Conservation (phyloP, 1,140 invertebrate species). For the Atopsyche davidsoni region DNA sequence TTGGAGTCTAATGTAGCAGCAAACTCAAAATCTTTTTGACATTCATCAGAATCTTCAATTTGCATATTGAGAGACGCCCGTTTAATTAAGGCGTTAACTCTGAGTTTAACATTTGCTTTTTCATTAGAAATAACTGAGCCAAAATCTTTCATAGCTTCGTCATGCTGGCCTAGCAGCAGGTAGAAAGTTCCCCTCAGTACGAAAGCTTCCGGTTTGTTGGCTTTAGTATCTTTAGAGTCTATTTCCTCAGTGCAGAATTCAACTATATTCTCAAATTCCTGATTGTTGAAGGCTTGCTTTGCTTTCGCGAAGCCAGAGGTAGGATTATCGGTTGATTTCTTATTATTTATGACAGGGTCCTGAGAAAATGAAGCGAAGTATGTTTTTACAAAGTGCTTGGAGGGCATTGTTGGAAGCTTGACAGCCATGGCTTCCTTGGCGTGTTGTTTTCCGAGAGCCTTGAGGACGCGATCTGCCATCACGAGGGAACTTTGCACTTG, state of each 20-base stretch:
- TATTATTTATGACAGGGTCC: slow-evolving; percentile 58
- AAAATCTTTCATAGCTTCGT: slow-evolving; percentile 68
- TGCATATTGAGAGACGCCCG: slow-evolving; percentile 78
- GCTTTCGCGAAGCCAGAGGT: slow-evolving; percentile 59
- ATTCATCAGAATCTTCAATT: slow-evolving; percentile 63
- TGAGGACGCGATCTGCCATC: slow-evolving; percentile 81
- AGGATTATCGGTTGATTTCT: background rate
- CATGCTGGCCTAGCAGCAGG: slow-evolving; percentile 65
- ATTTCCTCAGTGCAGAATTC: slow-evolving; percentile 76
- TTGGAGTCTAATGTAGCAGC: slow-evolving; percentile 71
- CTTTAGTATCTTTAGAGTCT: slow-evolving; percentile 46
- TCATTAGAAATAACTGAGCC: slow-evolving; percentile 54
- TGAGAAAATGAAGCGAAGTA: slow-evolving; percentile 81
- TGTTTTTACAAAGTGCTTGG: slow-evolving; percentile 74
- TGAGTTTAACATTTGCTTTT: slow-evolving; percentile 54
- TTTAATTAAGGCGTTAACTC: slow-evolving; percentile 87
- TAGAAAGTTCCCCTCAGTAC: slow-evolving; percentile 79
- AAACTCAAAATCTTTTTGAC: slow-evolving; percentile 68
- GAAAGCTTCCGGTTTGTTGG: slow-evolving; percentile 54
- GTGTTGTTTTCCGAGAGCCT: slow-evolving; percentile 66
- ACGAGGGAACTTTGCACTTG: slow-evolving; percentile 69
- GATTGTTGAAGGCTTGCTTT: slow-evolving; percentile 56
- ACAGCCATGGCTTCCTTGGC: slow-evolving; percentile 64
- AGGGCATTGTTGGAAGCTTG: slow-evolving; percentile 68
- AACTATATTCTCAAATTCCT: slow-evolving; percentile 74